Conservation (phyloP, 2,113 vertebrate species). For the Corydoras sp. region DNA sequence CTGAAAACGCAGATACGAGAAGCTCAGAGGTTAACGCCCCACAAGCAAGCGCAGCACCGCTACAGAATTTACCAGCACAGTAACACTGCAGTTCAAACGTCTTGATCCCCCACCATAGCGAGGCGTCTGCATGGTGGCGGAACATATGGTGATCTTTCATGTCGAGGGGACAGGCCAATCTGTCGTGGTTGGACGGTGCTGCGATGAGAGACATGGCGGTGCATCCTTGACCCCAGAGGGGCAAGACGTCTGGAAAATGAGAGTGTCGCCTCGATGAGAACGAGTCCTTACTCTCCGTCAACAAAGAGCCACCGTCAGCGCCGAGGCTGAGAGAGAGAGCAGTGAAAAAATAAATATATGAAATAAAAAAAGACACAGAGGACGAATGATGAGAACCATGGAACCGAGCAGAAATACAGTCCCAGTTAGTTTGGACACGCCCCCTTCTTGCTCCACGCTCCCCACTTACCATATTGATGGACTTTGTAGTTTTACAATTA, state of each 20-base stretch:
- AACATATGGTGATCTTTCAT: slow-evolving; percentile 38
- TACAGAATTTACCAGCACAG: no score
- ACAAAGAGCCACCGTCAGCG: slow-evolving; percentile 39
- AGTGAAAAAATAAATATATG: no score
- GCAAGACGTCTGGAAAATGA: slow-evolving; percentile 55
- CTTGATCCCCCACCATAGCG: neutral
- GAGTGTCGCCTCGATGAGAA: slow-evolving; percentile 61
- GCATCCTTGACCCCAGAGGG: slow-evolving; percentile 35
- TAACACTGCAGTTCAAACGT: neutral
- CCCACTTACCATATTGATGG: no score
- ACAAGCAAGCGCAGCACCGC: no score
- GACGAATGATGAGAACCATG: no score
- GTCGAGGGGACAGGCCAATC: slow-evolving; percentile 47
- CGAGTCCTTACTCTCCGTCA: slow-evolving; percentile 52
- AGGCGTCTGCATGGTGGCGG: neutral
- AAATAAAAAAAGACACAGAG: no score
- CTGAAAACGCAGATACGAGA: no score
- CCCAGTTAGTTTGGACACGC: no score
- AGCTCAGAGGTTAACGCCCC: no score
- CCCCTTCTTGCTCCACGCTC: no score
- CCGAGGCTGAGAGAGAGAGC: neutral
- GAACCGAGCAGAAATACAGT: no score
- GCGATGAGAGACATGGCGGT: slow-evolving; percentile 34
- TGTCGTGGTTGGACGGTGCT: slow-evolving; percentile 38
- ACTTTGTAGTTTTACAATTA: no score